Percentiles rank a stretch among this genome's conserved stretches.
These are phyloP conservation scores for Limnephilus marmoratus DNA, from an alignment of 2,888 invertebrate species.

Conservation along the genomic window DNA sequence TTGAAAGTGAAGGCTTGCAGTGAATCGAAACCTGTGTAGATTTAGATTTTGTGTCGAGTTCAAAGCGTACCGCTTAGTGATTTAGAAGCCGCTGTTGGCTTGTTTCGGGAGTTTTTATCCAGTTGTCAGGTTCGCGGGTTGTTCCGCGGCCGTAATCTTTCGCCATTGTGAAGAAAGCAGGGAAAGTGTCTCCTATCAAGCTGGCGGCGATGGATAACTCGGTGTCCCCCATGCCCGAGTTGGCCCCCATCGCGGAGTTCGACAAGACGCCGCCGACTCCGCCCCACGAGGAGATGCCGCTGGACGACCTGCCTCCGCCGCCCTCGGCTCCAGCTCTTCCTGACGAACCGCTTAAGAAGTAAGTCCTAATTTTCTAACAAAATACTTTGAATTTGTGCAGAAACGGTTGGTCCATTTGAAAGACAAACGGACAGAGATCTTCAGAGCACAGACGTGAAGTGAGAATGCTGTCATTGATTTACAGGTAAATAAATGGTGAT, in stretches of 20 bases:
- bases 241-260: slow-evolving; percentile 84
- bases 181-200: slow-evolving; percentile 78
- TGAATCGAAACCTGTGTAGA: not conserved
- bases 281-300: slow-evolving; percentile 79
- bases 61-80: not conserved
- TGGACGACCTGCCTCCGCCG: slow-evolving; percentile 82
- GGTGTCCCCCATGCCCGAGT: slow-evolving; percentile 82
- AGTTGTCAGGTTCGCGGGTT: slow-evolving; percentile 55
- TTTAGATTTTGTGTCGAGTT: not conserved
- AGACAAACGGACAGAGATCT: too few species aligned
- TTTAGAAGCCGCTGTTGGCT: not conserved
- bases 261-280: slow-evolving; percentile 84
- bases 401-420: too few species aligned
- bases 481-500: too few species aligned
- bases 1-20: slow-evolving; percentile 6
- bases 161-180: slow-evolving; percentile 65
- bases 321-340: slow-evolving; percentile 76
- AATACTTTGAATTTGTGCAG: not conserved
- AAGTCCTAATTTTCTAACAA: slow-evolving; percentile 67
- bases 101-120: slow-evolving; percentile 18
- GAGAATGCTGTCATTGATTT: too few species aligned
- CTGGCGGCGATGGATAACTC: slow-evolving; percentile 82
- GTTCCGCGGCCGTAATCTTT: slow-evolving; percentile 54
- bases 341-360: slow-evolving; percentile 79
- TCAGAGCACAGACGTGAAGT: too few species aligned